Base-by-base conservation (phyloP, 2,888 invertebrate genomes). In the Octonoba sinensis region DNA sequence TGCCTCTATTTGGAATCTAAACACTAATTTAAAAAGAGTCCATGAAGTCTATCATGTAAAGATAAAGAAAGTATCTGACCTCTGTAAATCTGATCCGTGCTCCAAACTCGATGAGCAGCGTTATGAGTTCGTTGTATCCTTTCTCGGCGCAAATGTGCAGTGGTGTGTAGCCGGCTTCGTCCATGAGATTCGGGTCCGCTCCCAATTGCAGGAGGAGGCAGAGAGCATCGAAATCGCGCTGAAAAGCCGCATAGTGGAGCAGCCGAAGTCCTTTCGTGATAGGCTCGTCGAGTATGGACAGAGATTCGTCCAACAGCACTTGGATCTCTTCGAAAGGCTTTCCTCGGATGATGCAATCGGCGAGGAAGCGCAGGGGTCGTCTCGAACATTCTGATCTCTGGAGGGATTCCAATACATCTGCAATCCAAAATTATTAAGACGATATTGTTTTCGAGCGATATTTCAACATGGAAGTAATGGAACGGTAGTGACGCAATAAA, bases 201-300 rank as follows among this genome's bases (percentile, higher is more conserved):
- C 95, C 95, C 46, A 94, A 90, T 0, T 95, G 94, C 60, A 96
- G 90, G 66, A 96, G 90, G 71, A 96, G 90, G 71, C 93, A 91
- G 0, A 94, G 93, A 0, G 95, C 95, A 86, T 94, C 95, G 2
- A 87, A 85, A 86, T 91, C 89, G 36, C 94, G 91, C 87, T 95
- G 94, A 93, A 95, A 96, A 84, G 95, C 94, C 0, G 96, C 96
- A 89, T 96, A 97, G 89, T 97, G 97, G 51, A 97, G 90, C 0
- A 96, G 96, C 82, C 94, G 92, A 62, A 97, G 91, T 1, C 96
- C 96, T 82, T 88, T 88, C 66, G 87, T 87, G 18, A 89, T 88
- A 3, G 86, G 81, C 46, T 84, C 84, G 75, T 86, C 84, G 24
- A 88, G 87, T 0, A 46, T 18, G 13, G n/a, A 16, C 6, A 67